These are phyloP conservation scores for Manduca sexta DNA, from an alignment of 1,140 invertebrate genomes.

Conservation along the genomic window DNA sequence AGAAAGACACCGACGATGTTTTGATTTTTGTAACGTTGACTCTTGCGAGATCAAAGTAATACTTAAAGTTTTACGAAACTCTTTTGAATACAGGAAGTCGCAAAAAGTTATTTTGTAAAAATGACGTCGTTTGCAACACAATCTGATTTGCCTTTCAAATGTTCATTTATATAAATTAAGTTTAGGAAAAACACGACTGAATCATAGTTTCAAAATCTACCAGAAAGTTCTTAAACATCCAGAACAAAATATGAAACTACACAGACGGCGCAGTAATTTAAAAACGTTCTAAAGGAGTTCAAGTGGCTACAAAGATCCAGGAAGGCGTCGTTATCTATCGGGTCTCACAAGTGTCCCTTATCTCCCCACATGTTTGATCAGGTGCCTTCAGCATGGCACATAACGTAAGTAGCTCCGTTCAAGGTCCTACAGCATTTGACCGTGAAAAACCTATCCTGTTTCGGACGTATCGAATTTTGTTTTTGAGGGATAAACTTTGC, in stretches of 20 bases:
- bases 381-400: constrained; percentile 42
- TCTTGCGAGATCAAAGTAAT: no score
- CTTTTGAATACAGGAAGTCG: no score
- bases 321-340: constrained; percentile 57
- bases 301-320: constrained; percentile 36
- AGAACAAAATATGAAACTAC: no score
- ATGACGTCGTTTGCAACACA: no score
- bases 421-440: constrained; percentile 46
- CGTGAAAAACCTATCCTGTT: constrained; percentile 52
- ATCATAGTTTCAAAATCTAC: no score
- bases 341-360: constrained; percentile 60
- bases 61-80: no score
- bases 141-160: no score
- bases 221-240: no score
- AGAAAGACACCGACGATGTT: constrained; percentile 41
- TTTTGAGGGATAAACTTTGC: neutral
- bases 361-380: constrained; percentile 66
- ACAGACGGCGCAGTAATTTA: neutral
- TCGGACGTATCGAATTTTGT: constrained; percentile 31
- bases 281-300: constrained; percentile 12
- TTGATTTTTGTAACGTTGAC: constrained; percentile 29
- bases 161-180: no score
- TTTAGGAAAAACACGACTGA: no score
- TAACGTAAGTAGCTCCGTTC: constrained; percentile 33
- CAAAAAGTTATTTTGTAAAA: no score